These are phyloP conservation scores for Alloscopus bannaensis DNA, from an alignment of 2,888 invertebrate genomes.

Conservation along the genomic window DNA sequence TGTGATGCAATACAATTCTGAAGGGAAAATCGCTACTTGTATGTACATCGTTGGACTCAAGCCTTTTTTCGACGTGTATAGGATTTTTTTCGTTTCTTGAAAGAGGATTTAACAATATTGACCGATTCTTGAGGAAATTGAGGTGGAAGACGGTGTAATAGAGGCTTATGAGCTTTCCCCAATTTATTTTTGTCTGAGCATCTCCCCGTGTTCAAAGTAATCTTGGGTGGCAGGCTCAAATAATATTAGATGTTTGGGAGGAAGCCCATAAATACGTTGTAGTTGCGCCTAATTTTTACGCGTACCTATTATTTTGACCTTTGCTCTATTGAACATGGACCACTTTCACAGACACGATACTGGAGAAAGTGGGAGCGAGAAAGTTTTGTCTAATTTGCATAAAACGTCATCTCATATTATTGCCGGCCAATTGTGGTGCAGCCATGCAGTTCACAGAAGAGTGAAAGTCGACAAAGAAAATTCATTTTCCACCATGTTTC, in stretches of 20 bases:
- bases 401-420: conserved; percentile 34
- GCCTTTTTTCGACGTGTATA: background rate
- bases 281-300: background rate
- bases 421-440: conserved; percentile 51
- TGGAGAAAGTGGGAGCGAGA: too few species aligned
- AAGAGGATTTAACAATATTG: conserved; percentile 58
- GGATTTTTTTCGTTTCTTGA: background rate
- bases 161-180: conserved; percentile 64
- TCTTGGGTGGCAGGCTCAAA: background rate
- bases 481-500: background rate
- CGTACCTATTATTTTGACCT: too few species aligned
- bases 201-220: conserved; percentile 11
- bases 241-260: background rate
- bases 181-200: conserved; percentile 53
- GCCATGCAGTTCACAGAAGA: conserved; percentile 40
- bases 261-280: background rate
- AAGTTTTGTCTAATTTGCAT: background rate
- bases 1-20: too few species aligned
- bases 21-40: too few species aligned
- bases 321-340: too few species aligned
- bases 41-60: too few species aligned
- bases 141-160: conserved; percentile 47
- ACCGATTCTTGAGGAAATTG: conserved; percentile 56
- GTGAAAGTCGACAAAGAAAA: background rate
- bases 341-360: too few species aligned